phyloP scores from a whole-genome alignment of 1,140 invertebrate species.

The Euschistus heros region DNA sequence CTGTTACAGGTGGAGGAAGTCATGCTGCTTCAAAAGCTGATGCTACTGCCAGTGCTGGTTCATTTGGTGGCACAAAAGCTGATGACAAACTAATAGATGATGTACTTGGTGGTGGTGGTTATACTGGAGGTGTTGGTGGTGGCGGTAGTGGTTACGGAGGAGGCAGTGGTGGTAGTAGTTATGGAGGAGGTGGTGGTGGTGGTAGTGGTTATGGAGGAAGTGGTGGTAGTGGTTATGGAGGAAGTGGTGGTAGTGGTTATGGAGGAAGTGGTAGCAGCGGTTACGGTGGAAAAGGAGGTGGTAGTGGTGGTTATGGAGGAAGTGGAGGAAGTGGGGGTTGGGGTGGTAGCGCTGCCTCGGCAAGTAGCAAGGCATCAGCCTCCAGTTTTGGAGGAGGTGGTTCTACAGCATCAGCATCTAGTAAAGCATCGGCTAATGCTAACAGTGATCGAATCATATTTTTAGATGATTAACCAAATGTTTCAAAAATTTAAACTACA shows the following conservation, averaged over 20 bases:
- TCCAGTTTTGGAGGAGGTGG: conserved; percentile 5
- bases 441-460: conserved; percentile 7
- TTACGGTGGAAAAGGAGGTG: background rate
- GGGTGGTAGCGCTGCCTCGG: background rate
- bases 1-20: background rate
- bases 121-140: background rate
- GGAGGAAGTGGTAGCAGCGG: background rate
- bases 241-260: background rate
- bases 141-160: background rate
- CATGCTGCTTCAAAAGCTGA: background rate
- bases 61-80: background rate
- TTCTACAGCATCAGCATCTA: conserved; percentile 13
- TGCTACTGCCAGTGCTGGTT: background rate
- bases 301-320: background rate
- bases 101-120: background rate
- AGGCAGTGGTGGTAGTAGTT: background rate
- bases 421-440: background rate
- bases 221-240: background rate
- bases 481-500: too few relatives aligned
- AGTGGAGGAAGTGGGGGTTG: background rate
- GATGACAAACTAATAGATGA: background rate
- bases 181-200: background rate
- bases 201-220: background rate
- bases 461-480: background rate
- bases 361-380: background rate